Base-by-base conservation (phyloP, 2,113 vertebrate species). In the Accipiter virgatus region DNA sequence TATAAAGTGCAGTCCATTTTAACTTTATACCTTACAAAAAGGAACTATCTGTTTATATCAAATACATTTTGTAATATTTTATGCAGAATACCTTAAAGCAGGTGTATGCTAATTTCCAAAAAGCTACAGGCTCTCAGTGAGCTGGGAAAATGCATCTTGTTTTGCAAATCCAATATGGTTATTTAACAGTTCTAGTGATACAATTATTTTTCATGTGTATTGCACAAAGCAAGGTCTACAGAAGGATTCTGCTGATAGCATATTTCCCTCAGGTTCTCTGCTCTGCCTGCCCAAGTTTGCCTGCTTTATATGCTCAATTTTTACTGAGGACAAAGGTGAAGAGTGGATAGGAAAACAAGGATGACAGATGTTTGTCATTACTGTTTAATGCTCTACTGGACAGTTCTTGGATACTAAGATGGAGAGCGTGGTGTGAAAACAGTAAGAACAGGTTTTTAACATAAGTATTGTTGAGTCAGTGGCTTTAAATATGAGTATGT, bases 171-270 rank as follows among this genome's bases (percentile, higher is more conserved):
- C 97, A 85, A 6, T 92, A 36, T 75, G 66, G 79, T 95, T 97
- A 94, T 96, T 97, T 95, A 93, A 91, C 86, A 91, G 81, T 72
- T 91, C 68, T 65, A 81, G 95, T 36, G 95, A 90, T 94, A 91
- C 58, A 96, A 25, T 95, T 90, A 87, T 95, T 93, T 95, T 91
- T 75, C 70, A 27, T 71, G 59, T 96, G 26, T 88, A 53, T 95
- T 92, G 58, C 80, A 81, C 82, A 90, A 45, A 74, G 68, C 71
- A 42, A 78, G 61, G 62, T 77, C 82, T 96, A 67, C 94, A 96
- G 95, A 95, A 96, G 91, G 88, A 62, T 88, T 90, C 77, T 82
- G 43, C 88, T 96, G 88, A 92, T 94, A 78, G 62, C 48, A 9
- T 87, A 58, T 96, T 97, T 97, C 90, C 93, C 77, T n/a, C 75